These are phyloP conservation scores for Anaspis maculata DNA, from an alignment of 2,888 invertebrate species.

Conservation along the genomic window DNA sequence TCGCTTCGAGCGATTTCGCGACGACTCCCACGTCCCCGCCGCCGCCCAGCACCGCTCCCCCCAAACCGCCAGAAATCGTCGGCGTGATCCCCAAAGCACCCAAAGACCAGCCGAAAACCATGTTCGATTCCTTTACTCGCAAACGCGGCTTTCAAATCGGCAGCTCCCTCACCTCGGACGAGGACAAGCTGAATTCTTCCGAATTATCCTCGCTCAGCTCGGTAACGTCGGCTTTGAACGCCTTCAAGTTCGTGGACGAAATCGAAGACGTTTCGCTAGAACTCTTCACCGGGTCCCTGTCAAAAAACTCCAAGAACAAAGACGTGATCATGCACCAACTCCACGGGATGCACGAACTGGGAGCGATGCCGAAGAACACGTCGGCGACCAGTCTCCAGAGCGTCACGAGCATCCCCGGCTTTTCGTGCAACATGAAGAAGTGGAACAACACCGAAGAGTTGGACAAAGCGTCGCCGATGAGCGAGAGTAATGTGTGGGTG, in stretches of 20 bases:
- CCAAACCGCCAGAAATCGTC: conserved; percentile 26
- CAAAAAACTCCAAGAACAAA: conserved; percentile 12
- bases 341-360: conserved; percentile 22
- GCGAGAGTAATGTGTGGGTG: conserved; percentile 29
- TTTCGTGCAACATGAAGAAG: conserved; percentile 29
- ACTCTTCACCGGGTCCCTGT: conserved; percentile 21
- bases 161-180: conserved; percentile 19
- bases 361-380: conserved; percentile 16
- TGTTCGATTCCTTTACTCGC: conserved; percentile 26
- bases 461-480: conserved; percentile 24
- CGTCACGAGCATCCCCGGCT: conserved; percentile 28
- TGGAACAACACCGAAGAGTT: conserved; percentile 35
- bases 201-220: conserved; percentile 16
- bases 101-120: conserved; percentile 14
- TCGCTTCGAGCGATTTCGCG: background rate
- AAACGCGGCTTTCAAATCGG: conserved; percentile 29
- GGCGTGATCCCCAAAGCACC: conserved; percentile 27
- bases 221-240: conserved; percentile 19
- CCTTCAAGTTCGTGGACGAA: conserved; percentile 22
- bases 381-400: conserved; percentile 30
- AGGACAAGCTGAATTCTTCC: conserved; percentile 10
- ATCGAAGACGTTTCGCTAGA: conserved; percentile 24
- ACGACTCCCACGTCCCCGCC: background rate
- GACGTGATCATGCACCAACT: conserved; percentile 21
- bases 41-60: background rate